phyloP scores from a whole-genome alignment of 2,888 invertebrate species.

The Didymodactylos carnosus region DNA sequence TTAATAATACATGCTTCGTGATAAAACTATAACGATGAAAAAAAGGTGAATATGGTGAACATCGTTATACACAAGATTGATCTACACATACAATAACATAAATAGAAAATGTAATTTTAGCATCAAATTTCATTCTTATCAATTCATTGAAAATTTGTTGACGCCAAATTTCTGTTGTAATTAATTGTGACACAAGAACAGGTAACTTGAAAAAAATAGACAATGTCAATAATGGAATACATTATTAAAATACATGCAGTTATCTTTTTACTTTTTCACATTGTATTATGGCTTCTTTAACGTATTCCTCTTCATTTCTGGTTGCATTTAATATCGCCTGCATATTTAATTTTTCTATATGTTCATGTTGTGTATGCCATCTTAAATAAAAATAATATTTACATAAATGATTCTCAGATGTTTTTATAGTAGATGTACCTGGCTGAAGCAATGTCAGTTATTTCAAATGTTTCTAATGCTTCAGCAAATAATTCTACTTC shows the following conservation, averaged over 20 bases:
- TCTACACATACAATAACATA: slow-evolving; percentile 46
- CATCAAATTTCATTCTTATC: slow-evolving; percentile 38
- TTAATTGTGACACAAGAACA: slow-evolving; percentile 58
- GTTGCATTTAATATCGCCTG: slow-evolving; percentile 64
- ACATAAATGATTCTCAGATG: neutral
- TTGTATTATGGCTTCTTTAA: slow-evolving; percentile 59
- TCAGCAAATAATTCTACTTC: slow-evolving; percentile 57
- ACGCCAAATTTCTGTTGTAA: slow-evolving; percentile 64
- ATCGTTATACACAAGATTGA: too few species aligned
- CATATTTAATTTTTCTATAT: slow-evolving; percentile 62
- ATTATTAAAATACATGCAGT: neutral
- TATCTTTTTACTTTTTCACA: slow-evolving; percentile 45
- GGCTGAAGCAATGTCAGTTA: slow-evolving; percentile 49
- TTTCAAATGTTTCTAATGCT: slow-evolving; percentile 46
- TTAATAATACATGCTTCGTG: slow-evolving; percentile 61
- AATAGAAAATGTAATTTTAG: slow-evolving; percentile 31
- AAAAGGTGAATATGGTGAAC: neutral
- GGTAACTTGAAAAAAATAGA: slow-evolving; percentile 41
- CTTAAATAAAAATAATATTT: slow-evolving; percentile 12
- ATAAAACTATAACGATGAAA: slow-evolving; percentile 40
- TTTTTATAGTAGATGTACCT: slow-evolving; percentile 29
- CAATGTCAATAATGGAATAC: neutral
- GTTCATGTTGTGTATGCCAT: slow-evolving; percentile 44
- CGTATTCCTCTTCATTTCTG: slow-evolving; percentile 55
- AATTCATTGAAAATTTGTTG: slow-evolving; percentile 56